phyloP scores from a whole-genome alignment of 1,140 invertebrate genomes.

The Sitophilus oryzae region DNA sequence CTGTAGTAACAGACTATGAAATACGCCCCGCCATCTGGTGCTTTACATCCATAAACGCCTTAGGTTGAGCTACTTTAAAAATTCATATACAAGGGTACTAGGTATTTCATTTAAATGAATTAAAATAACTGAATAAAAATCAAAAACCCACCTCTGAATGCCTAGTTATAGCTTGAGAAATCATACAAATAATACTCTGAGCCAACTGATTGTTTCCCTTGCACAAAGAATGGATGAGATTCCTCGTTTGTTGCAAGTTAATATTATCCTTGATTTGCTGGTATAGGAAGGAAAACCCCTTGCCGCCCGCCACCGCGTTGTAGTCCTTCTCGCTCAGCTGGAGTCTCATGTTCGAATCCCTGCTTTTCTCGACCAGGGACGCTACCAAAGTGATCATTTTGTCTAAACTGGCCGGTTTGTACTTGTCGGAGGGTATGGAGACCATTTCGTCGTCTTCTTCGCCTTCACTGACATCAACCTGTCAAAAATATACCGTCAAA shows the following conservation, averaged over 20 bases:
- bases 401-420: slow-evolving; percentile 83
- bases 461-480: slow-evolving; percentile 65
- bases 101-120: no score
- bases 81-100: no score
- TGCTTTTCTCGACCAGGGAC: slow-evolving; percentile 79
- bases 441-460: slow-evolving; percentile 69
- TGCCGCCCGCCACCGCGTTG: slow-evolving; percentile 76
- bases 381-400: slow-evolving; percentile 92
- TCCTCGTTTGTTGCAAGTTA: slow-evolving; percentile 85
- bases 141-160: slow-evolving; percentile 86
- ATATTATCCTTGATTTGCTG: slow-evolving; percentile 91
- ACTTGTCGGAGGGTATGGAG: slow-evolving; percentile 61
- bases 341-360: slow-evolving; percentile 67
- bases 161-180: slow-evolving; percentile 83
- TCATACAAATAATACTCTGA: slow-evolving; percentile 75
- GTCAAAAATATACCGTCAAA: slow-evolving; percentile 17
- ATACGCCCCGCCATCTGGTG: no score
- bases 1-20: no score
- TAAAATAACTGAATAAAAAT: no score
- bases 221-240: slow-evolving; percentile 85
- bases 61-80: no score
- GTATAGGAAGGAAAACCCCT: slow-evolving; percentile 89
- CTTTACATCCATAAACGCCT: no score
- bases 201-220: slow-evolving; percentile 84
- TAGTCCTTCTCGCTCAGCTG: slow-evolving; percentile 74